Conservation (phyloP, 2,888 invertebrate genomes). For the Nomada flava region DNA sequence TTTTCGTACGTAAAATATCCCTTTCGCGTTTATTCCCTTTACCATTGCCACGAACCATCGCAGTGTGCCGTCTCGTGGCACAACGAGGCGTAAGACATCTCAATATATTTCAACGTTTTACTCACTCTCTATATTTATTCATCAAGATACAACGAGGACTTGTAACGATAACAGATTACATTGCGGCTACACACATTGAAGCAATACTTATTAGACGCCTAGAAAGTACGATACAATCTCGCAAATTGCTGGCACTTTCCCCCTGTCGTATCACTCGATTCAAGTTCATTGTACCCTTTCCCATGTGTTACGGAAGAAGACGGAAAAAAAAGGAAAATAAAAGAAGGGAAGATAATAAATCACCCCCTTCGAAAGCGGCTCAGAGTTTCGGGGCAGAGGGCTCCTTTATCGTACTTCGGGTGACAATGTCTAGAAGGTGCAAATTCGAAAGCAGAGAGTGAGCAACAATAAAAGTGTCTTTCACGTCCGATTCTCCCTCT, state of each 20-base stretch:
- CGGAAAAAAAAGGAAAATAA: no score
- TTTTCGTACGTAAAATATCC: no score
- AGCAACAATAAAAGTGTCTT: constrained; percentile 62
- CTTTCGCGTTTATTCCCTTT: no score
- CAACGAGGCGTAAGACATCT: constrained; percentile 56
- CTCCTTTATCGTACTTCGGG: constrained; percentile 26
- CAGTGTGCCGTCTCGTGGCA: constrained; percentile 24
- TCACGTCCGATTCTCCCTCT: constrained; percentile 31
- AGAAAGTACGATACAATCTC: constrained; percentile 54
- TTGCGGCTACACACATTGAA: constrained; percentile 67
- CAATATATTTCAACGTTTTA: constrained; percentile 61
- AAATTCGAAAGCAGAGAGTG: constrained; percentile 68
- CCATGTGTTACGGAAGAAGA: constrained; percentile 5
- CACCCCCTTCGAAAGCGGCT: constrained; percentile 38
- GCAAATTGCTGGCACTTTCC: constrained; percentile 46
- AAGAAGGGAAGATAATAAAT: constrained; percentile 36
- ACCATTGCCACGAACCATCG: not conserved
- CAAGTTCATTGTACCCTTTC: constrained; percentile 5
- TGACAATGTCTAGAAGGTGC: constrained; percentile 46
- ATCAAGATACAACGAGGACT: constrained; percentile 67
- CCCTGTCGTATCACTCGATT: constrained; percentile 12
- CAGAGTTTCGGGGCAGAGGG: not conserved
- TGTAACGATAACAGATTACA: constrained; percentile 64
- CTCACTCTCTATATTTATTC: constrained; percentile 70
- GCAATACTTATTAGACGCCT: constrained; percentile 57